Conservation (phyloP, 2,797 vertebrate species). For the Pangasius djambal region DNA sequence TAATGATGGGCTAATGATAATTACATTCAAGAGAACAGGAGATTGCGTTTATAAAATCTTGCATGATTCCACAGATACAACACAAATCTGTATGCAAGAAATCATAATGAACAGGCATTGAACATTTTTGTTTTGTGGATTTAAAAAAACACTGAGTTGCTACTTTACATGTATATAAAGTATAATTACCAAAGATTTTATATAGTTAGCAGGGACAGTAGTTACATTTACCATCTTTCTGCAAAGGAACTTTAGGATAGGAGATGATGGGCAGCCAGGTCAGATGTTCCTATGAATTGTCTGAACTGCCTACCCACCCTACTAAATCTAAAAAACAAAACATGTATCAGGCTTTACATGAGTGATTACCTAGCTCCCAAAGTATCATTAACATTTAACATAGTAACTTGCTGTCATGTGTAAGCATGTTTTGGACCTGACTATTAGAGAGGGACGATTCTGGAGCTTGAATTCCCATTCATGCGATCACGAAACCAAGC, state of each 20-base stretch:
- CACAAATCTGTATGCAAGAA: not conserved
- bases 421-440: not conserved
- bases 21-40: not conserved
- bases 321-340: not conserved
- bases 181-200: not conserved
- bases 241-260: not conserved
- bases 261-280: not conserved
- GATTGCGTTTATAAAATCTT: not conserved
- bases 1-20: constrained; percentile 18
- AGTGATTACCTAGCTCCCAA: not conserved
- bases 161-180: not conserved
- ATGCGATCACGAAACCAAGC: not conserved
- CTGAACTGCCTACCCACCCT: not conserved
- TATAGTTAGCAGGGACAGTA: not conserved
- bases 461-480: not conserved
- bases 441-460: not conserved
- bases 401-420: not conserved
- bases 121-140: not conserved
- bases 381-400: not conserved
- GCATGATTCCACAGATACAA: not conserved
- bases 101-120: not conserved
- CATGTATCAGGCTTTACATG: not conserved
- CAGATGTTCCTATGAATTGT: not conserved
- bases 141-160: not conserved
- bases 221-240: not conserved